Conservation (phyloP, 2,797 vertebrate genomes). For the Todus mexicanus region DNA sequence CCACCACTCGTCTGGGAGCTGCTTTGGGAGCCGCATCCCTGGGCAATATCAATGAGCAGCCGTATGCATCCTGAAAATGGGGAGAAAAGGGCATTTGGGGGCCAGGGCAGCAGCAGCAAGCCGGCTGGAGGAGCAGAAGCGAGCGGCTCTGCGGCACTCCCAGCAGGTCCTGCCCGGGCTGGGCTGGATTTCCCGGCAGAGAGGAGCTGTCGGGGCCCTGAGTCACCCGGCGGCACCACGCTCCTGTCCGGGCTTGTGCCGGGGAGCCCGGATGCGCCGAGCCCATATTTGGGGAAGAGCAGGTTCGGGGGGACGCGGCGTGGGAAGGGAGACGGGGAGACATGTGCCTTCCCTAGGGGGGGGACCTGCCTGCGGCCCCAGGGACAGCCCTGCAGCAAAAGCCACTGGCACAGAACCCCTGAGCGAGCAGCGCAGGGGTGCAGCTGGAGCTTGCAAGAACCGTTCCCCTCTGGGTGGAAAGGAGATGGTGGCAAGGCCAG, state of each 20-base stretch:
- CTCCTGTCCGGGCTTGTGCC: neutral
- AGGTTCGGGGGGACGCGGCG: rapidly evolving
- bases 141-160: neutral
- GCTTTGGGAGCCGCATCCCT: rapidly evolving
- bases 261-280: neutral
- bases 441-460: neutral
- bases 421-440: neutral
- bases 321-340: neutral
- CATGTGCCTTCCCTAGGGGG: neutral
- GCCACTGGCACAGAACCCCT: rapidly evolving
- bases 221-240: neutral
- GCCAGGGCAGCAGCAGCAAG: rapidly evolving
- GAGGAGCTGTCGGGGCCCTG: neutral
- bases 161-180: neutral
- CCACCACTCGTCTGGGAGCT: rapidly evolving
- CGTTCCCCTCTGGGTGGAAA: rapidly evolving
- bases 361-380: neutral
- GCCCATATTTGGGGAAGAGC: neutral
- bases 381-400: neutral
- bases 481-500: rapidly evolving
- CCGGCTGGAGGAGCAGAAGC: neutral
- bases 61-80: neutral
- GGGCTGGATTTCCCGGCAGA: neutral
- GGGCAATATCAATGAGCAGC: rapidly evolving
- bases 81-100: neutral